These are phyloP conservation scores for Oryzias celebensis DNA, from an alignment of 2,113 vertebrate genomes.

Conservation along the genomic window DNA sequence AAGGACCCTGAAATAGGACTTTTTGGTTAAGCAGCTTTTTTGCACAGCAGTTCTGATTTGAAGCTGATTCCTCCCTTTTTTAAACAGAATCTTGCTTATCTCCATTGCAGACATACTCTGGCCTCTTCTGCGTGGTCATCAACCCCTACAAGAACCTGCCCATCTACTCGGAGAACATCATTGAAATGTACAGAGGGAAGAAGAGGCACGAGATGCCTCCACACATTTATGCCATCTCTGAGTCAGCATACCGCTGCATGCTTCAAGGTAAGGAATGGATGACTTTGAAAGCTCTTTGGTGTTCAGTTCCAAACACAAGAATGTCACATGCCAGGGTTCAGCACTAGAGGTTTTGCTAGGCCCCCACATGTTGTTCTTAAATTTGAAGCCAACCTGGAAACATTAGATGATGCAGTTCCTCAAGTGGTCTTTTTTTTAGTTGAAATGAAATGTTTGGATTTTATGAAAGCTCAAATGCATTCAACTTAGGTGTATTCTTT, in stretches of 20 bases:
- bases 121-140: constrained; percentile 79
- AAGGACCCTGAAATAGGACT: too few relatives aligned
- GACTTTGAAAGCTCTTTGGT: too few relatives aligned
- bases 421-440: too few relatives aligned
- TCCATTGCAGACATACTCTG: constrained; percentile 71
- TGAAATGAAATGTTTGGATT: too few relatives aligned
- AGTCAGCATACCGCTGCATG: constrained; percentile 78
- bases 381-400: too few relatives aligned
- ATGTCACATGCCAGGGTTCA: neutral
- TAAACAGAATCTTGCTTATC: neutral
- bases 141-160: constrained; percentile 81
- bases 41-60: neutral
- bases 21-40: too few relatives aligned
- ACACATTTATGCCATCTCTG: constrained; percentile 79
- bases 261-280: constrained; percentile 67
- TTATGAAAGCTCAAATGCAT: too few relatives aligned
- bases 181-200: constrained; percentile 79
- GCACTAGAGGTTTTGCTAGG: neutral
- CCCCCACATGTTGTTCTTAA: too few relatives aligned
- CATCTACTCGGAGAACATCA: constrained; percentile 80
- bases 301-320: too few relatives aligned
- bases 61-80: neutral
- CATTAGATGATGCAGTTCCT: too few relatives aligned
- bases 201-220: constrained; percentile 79
- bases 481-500: too few relatives aligned